These are phyloP conservation scores for Campylomormyrus numenius DNA, from an alignment of 2,113 vertebrate genomes.

Conservation along the genomic window DNA sequence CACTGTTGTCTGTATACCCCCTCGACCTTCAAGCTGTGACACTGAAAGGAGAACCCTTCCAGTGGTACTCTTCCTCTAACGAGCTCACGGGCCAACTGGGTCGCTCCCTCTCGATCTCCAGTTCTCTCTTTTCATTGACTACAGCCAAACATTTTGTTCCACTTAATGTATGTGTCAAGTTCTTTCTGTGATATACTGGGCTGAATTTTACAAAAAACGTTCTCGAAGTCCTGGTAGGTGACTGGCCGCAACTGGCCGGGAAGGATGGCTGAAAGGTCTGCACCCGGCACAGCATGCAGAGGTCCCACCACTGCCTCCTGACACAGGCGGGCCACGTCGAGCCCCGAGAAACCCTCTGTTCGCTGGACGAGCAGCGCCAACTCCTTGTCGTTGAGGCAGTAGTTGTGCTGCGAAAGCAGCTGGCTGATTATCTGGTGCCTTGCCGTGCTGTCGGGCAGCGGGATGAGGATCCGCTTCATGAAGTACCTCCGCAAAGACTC, in stretches of 20 bases:
- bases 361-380: slow-evolving; percentile 89
- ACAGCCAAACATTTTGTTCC: slow-evolving; percentile 99
- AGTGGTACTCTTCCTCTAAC: not conserved
- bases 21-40: not conserved
- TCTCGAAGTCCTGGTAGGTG: slow-evolving; percentile 96
- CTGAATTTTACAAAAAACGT: slow-evolving; percentile 95
- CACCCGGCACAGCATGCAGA: slow-evolving; percentile 79
- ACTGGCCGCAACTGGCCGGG: slow-evolving; percentile 84
- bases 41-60: not conserved
- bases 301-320: slow-evolving; percentile 86
- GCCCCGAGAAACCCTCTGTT: slow-evolving; percentile 91
- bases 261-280: slow-evolving; percentile 89
- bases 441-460: slow-evolving; percentile 82
- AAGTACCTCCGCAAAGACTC: slow-evolving; percentile 93
- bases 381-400: slow-evolving; percentile 94
- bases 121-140: slow-evolving; percentile 70
- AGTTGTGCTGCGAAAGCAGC: slow-evolving; percentile 94
- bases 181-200: slow-evolving; percentile 97
- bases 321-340: slow-evolving; percentile 87
- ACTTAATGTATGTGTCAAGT: slow-evolving; percentile 91
- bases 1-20: slow-evolving; percentile 38
- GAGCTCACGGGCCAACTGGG: not conserved
- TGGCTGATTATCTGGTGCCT: slow-evolving; percentile 91
- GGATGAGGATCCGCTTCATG: slow-evolving; percentile 85
- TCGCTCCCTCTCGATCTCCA: not conserved